Evolutionary conservation across 2,113 vertebrate genomes (phyloP), one percentile per base, ranked within the genome.

Genomic region (Tapirus terrestris): DNA sequence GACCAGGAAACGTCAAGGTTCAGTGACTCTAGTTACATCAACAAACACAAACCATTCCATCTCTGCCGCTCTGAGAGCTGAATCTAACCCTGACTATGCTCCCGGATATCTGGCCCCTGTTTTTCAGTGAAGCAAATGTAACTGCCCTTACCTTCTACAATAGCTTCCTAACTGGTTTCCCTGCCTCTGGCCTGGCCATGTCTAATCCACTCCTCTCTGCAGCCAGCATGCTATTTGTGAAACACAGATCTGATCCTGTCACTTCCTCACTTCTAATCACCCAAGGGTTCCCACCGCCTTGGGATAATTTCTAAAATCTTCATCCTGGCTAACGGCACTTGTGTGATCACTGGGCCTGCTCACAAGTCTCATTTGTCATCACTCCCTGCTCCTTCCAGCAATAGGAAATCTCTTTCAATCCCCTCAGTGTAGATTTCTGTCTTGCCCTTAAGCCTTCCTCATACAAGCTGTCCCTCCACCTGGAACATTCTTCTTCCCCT

Each of bases 1-100:
- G 96, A 97, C 0, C 0, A n/a, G 75, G 27, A 89, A 96, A 98
- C 98, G 97, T 96, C 98, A 98, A 98, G 97, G 97, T 98, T 99
- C 96, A 97, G 89, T 91, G 97, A 91, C 96, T 94, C 94, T 93
- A 91, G 97, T 98, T 98, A 97, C 96, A 96, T 96, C 94, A 87
- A 94, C 85, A 97, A 97, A 98, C 79, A 95, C 0, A 45, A 98
- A 95, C 97, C 97, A 97, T 88, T 98, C 97, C 63, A 84, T 93
- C 92, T 0, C 4, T 95, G 96, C 86, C 36, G 9, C n/a, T 87
- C 45, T 58, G 77, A 96, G 92, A 96, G 98, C 98, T 97, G 65
- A 94, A n/a, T 58, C 68, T 31, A 56, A 33, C 67, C 45, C 17
- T 43, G 21, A 63, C 61, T 63, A 36, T 29, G 51, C 36, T 77